Evolutionary conservation across 2,797 vertebrate species (phyloP), one percentile per base, ranked within the genome.

Genomic region (Falco berigora): DNA sequence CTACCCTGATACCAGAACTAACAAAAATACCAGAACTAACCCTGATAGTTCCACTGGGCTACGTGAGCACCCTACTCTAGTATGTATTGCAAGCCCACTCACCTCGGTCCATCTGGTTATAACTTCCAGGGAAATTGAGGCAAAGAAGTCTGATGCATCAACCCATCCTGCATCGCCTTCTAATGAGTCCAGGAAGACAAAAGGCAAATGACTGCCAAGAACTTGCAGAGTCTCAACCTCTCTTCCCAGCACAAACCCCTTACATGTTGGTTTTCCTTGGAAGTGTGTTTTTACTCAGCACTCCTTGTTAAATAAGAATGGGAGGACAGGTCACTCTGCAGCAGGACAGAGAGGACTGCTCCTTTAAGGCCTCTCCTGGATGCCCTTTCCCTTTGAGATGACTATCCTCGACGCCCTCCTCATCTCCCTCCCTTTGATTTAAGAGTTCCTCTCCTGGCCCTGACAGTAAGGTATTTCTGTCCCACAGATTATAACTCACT

Each of bases 391-490:
- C 75, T 61, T 94, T 92, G 95, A 97, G 95, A 81, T 77, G 64
- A 86, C 94, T 95, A 94, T 96, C 94, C 97, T 81, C 47, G n/a
- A 85, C 84, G 96, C 24, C 38, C 88, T 95, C 83, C 96, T 96
- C 81, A 55, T 94, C 94, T 97, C 50, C 49, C 46, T 94, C 90
- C 67, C 97, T 97, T 98, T 99, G 99, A 99, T 99, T 99, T 99
- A 99, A 98, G 98, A 99, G 98, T 98, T 99, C 97, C 97, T 98
- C 98, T 98, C 98, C 97, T 98, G 97, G 98, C 98, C 99, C 98
- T 99, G 99, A 99, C 99, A 99, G 98, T 98, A 99, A 98, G 97
- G 98, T 99, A 99, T 99, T 99, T 99, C 98, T 99, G 98, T 99
- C 98, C 98, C 98, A 98, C 98, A 98, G 98, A 99, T 99, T 99